Evolutionary conservation across 2,888 invertebrate genomes (phyloP).

Genomic region (Hirtodrosophila duncani): DNA sequence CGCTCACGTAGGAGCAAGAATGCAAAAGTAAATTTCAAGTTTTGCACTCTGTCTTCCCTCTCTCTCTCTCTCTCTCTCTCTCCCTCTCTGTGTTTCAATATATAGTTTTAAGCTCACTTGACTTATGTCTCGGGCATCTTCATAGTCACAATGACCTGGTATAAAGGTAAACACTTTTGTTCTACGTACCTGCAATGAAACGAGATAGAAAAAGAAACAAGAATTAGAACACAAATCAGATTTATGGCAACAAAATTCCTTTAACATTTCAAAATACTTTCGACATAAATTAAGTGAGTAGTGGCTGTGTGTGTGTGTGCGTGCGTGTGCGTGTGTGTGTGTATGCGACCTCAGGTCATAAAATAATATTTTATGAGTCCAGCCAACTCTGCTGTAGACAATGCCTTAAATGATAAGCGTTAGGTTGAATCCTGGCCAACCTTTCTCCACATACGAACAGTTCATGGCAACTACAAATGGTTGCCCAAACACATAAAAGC

Average conservation of each 20-base stretch:
- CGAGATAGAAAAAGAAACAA: slow-evolving; percentile 7
- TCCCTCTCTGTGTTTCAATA: too few species aligned
- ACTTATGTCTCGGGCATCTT: slow-evolving; percentile 27
- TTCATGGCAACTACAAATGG: slow-evolving; percentile 56
- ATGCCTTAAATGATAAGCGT: slow-evolving; percentile 39
- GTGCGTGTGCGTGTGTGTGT: slow-evolving; percentile 1
- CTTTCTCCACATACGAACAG: slow-evolving; percentile 20
- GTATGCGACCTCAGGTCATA: slow-evolving; percentile 38
- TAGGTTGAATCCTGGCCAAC: too few species aligned
- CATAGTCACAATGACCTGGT: too few species aligned
- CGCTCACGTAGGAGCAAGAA: slow-evolving; percentile 24
- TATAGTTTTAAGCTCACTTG: slow-evolving; percentile 28
- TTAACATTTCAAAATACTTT: slow-evolving; percentile 14
- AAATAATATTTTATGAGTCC: slow-evolving; percentile 59
- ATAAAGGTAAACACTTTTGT: too few species aligned
- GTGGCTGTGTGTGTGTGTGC: slow-evolving; percentile 4
- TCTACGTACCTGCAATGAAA: slow-evolving; percentile 29
- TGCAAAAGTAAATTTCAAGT: slow-evolving; percentile 19
- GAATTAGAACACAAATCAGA: slow-evolving; percentile 17
- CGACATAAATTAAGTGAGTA: slow-evolving; percentile 5
- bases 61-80: too few species aligned
- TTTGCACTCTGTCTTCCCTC: too few species aligned
- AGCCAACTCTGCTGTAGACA: slow-evolving; percentile 26
- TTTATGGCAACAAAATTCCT: slow-evolving; percentile 34
- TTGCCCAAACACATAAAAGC: slow-evolving; percentile 49